These are phyloP conservation scores for Parazoanthus darwini DNA, from an alignment of 92 coral and sea anemone species.

Conservation along the genomic window DNA sequence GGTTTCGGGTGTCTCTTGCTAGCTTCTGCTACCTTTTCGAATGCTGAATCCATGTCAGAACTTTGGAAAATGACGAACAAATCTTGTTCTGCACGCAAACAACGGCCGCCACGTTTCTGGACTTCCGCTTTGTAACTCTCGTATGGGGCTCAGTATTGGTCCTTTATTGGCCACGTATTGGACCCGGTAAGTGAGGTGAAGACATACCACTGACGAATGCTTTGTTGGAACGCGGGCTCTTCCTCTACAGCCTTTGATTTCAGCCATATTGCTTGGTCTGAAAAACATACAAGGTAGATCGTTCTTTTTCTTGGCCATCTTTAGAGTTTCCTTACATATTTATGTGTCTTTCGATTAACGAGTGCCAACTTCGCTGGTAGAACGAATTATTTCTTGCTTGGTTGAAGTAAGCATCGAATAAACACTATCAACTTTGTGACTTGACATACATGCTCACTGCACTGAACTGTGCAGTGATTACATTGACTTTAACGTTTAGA, in stretches of 20 bases:
- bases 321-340: background rate
- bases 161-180: background rate
- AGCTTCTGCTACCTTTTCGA: slow-evolving; percentile 70
- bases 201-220: slow-evolving; percentile 37
- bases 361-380: background rate
- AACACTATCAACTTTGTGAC: background rate
- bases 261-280: slow-evolving; percentile 58
- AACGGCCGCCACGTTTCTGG: slow-evolving; percentile 29
- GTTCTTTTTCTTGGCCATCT: slow-evolving; percentile 22
- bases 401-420: background rate
- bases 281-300: slow-evolving; percentile 54
- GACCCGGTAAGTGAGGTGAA: background rate
- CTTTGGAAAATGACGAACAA: background rate
- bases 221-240: slow-evolving; percentile 50
- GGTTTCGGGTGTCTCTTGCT: slow-evolving; percentile 80
- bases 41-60: slow-evolving; percentile 62
- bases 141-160: background rate
- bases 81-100: background rate
- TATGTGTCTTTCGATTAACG: background rate
- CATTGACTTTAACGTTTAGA: background rate
- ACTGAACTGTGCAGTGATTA: background rate
- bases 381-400: background rate
- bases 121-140: background rate
- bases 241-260: slow-evolving; percentile 56
- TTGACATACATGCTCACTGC: background rate